These are phyloP conservation scores for Hetaerina americana DNA, from an alignment of 1,140 invertebrate genomes.

Conservation along the genomic window DNA sequence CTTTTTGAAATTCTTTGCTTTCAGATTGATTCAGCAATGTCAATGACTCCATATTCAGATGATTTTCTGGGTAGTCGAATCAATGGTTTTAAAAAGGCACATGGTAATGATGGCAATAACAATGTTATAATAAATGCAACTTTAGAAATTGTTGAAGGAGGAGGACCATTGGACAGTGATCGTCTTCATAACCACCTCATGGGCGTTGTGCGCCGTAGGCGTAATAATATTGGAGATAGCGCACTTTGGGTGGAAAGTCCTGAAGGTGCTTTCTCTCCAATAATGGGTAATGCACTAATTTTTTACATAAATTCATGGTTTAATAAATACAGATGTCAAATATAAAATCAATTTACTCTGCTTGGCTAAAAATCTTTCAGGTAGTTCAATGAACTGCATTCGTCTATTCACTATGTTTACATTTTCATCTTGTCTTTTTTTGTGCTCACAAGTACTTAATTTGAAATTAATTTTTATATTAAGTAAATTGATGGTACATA, in stretches of 20 bases:
- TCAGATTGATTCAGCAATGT: slow-evolving; percentile 76
- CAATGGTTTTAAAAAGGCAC: slow-evolving; percentile 60
- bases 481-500: no score
- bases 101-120: slow-evolving; percentile 47
- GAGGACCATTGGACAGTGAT: slow-evolving; percentile 47
- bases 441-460: no score
- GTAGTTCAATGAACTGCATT: no score
- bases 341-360: no score
- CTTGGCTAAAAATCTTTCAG: no score
- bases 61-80: slow-evolving; percentile 67
- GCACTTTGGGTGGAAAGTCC: slow-evolving; percentile 69
- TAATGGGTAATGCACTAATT: slow-evolving; percentile 37
- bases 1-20: slow-evolving; percentile 16
- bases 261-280: slow-evolving; percentile 53
- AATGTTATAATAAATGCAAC: slow-evolving; percentile 74
- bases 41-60: slow-evolving; percentile 76
- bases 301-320: background rate
- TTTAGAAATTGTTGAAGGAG: slow-evolving; percentile 54
- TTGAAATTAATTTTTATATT: no score
- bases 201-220: slow-evolving; percentile 64
- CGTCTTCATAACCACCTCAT: slow-evolving; percentile 71
- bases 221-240: slow-evolving; percentile 76
- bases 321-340: slow-evolving; percentile 3
- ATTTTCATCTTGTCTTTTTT: no score
- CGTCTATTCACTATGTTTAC: no score